Conservation (phyloP, 64 coral and sea anemone species). For the Dendronephthya gigantea region DNA sequence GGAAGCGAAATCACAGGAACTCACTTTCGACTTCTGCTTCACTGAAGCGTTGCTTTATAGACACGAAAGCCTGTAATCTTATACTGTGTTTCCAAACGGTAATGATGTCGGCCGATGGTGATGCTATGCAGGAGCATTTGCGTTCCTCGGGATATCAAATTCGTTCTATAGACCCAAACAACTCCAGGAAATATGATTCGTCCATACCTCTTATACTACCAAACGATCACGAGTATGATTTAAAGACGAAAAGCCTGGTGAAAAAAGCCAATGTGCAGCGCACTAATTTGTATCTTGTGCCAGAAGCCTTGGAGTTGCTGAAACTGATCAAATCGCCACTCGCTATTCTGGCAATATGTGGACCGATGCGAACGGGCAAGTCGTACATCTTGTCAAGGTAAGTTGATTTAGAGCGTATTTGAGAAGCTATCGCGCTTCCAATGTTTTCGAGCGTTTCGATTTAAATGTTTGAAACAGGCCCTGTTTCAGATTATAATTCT, state of each 20-base stretch:
- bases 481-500: too few species aligned
- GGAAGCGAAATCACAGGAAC: neutral
- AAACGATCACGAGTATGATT: neutral
- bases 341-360: neutral
- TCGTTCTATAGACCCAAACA: neutral
- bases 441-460: too few species aligned
- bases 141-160: neutral
- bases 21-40: neutral
- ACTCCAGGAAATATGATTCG: neutral
- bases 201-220: neutral
- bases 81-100: neutral
- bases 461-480: too few species aligned
- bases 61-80: neutral
- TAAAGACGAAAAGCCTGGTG: neutral
- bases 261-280: neutral
- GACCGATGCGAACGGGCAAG: neutral
- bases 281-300: neutral
- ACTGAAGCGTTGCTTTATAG: too few species aligned
- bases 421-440: too few species aligned
- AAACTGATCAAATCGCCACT: neutral
- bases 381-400: conserved; percentile 8
- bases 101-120: neutral
- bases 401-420: neutral
- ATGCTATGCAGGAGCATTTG: neutral
- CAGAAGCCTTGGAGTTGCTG: neutral